Conservation (phyloP, 2,113 vertebrate species). For the Thinocorus orbignyianus region DNA sequence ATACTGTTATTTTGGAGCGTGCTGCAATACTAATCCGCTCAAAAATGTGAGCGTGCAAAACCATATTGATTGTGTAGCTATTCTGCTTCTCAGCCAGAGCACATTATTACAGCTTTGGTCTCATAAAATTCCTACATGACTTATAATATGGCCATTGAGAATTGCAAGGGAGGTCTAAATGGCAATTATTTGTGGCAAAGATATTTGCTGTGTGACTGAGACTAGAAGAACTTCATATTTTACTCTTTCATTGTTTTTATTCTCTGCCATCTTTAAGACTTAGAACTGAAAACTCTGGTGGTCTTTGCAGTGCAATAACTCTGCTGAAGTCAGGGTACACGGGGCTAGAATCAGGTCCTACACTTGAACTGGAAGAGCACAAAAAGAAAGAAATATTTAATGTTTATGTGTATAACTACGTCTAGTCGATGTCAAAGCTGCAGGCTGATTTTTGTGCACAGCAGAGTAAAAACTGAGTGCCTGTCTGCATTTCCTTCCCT, state of each 20-base stretch:
- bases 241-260: not conserved
- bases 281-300: not conserved
- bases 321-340: not conserved
- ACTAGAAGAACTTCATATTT: not conserved
- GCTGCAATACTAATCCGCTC: not conserved
- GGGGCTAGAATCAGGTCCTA: not conserved
- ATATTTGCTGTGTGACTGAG: not conserved
- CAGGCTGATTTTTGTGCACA: not conserved
- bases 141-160: not conserved
- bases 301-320: not conserved
- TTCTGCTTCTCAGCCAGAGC: not conserved
- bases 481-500: not conserved
- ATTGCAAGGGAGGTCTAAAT: not conserved
- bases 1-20: not conserved
- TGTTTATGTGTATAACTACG: not conserved
- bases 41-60: not conserved
- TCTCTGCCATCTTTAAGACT: not conserved
- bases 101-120: not conserved
- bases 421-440: not conserved
- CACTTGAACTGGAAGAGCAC: slow-evolving; percentile 3
- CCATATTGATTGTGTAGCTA: not conserved
- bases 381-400: not conserved
- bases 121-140: not conserved
- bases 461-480: not conserved
- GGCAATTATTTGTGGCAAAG: not conserved